Percentiles rank a stretch among this genome's conserved stretches.
Evolutionary conservation across 2,797 vertebrate genomes (phyloP).

Genomic region (Glossophaga mutica): DNA sequence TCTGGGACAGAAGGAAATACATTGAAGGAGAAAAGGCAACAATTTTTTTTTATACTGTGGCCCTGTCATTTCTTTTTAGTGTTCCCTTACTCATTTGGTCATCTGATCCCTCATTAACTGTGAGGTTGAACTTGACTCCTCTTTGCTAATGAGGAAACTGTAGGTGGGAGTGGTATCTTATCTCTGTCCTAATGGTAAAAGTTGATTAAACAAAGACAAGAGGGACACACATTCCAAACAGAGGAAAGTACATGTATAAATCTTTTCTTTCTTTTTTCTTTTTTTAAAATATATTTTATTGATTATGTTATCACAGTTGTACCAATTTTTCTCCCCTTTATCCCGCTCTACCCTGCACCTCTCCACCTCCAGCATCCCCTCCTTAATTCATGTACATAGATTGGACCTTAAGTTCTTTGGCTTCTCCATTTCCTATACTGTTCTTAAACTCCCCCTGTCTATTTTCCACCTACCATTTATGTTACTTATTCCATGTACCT

Average conservation of each 20-base stretch:
- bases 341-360: too few species aligned
- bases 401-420: too few species aligned
- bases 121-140: not conserved
- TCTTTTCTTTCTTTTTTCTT: too few species aligned
- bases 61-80: not conserved
- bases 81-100: not conserved
- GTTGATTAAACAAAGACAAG: not conserved
- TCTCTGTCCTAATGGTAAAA: not conserved
- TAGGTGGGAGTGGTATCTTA: not conserved
- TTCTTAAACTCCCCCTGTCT: too few species aligned
- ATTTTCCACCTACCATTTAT: too few species aligned
- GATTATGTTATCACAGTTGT: too few species aligned
- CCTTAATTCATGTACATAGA: too few species aligned
- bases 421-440: too few species aligned
- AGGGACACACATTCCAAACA: not conserved
- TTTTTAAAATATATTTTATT: too few species aligned
- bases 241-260: not conserved
- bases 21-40: not conserved
- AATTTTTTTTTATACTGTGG: not conserved
- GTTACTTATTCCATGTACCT: too few species aligned
- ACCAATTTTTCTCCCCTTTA: too few species aligned
- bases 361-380: too few species aligned
- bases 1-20: not conserved
- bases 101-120: not conserved
- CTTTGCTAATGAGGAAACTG: not conserved